Base-by-base conservation (phyloP, 2,797 vertebrate species). In the Melanotaenia pygmaea region DNA sequence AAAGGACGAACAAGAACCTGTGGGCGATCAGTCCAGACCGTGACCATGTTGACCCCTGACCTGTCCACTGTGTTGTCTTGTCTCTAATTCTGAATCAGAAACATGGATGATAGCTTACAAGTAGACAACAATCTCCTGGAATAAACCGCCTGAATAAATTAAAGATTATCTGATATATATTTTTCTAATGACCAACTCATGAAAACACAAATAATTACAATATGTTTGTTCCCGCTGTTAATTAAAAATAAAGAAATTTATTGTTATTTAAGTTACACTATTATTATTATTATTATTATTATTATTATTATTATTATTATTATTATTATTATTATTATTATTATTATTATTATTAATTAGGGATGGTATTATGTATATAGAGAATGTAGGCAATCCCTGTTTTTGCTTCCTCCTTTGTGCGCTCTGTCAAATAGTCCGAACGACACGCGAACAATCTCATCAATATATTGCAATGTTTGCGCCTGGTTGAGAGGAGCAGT, bases 391-490 rank as follows among this genome's bases (percentile, higher is more conserved):
- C 26, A 28, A 28, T 22, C 35, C 10, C 8, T 50, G 45, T n/a
- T n/a, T 50, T n/a, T 50, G 3, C 18, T 51, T 12, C 45, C 37
- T 60, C 64, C 92, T 50, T 91, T 80, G 85, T 84, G 85, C 88
- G 82, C 95, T 94, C 93, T 94, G 92, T 93, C 94, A 95, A 96
- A 96, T 94, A 96, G 95, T 94, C 94, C 94, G 94, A 96, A 95
- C 95, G 96, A 97, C 97, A 98, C 97, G 96, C 96, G 96, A 98
- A 96, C 96, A 95, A 95, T 96, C 96, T 95, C 95, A 91, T 98
- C 96, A 97, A 97, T 96, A 93, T 96, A 24, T 85, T 93, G 94
- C 94, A 95, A 82, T 94, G 95, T 96, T 96, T 96, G 96, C 94
- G 93, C 95, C 94, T 75, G 95, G 93, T 95, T 96, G 96, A 93